Conservation (phyloP, 2,797 vertebrate genomes). For the Anguilla obscura region DNA sequence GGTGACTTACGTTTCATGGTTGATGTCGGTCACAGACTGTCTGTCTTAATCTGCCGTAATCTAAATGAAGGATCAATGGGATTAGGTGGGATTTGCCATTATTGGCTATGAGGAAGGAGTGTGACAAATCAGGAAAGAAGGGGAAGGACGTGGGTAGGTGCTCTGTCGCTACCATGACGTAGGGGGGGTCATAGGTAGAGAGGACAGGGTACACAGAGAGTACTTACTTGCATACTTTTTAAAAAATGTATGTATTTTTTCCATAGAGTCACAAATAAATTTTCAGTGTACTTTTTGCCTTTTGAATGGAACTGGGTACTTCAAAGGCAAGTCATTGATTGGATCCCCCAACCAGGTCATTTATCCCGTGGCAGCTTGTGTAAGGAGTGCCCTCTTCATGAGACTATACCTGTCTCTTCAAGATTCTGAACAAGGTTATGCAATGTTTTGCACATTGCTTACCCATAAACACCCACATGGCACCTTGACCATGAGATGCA, state of each 20-base stretch:
- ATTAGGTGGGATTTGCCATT: conserved; percentile 12
- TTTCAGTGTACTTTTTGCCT: background rate
- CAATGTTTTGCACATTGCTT: background rate
- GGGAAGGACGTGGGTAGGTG: background rate
- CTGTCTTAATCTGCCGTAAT: background rate
- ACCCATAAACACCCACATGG: background rate
- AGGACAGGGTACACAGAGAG: background rate
- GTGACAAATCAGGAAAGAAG: background rate
- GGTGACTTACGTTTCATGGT: background rate
- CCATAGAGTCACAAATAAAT: background rate
- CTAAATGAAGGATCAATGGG: background rate
- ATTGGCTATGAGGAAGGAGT: background rate
- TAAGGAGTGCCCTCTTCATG: background rate
- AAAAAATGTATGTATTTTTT: background rate
- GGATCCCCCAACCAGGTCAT: background rate
- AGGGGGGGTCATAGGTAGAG: background rate
- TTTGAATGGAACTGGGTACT: background rate
- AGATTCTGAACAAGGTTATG: background rate
- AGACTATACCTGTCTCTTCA: background rate
- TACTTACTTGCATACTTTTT: background rate
- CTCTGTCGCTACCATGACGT: background rate
- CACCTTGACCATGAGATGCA: background rate
- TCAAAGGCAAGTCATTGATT: background rate
- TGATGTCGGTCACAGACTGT: background rate
- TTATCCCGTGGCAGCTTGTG: background rate